Base-by-base conservation (phyloP, 2,797 vertebrate species). In the Eulemur albifrons region DNA sequence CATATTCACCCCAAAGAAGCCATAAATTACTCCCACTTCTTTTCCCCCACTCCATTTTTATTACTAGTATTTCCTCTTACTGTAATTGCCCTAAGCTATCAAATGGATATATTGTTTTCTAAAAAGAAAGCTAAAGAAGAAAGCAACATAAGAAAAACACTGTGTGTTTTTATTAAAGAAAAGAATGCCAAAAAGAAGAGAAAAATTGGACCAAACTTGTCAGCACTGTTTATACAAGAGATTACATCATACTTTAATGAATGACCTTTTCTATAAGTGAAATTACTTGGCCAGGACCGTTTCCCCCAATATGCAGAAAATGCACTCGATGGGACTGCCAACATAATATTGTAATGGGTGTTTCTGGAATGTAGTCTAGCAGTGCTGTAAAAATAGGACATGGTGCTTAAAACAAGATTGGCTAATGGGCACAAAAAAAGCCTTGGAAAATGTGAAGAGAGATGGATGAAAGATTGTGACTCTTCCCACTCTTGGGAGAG, bases 291-390 rank as follows among this genome's bases (percentile, higher is more conserved):
- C 85, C 40, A 61, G 30, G 21, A 59, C 48, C 87, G n/a, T 88
- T 94, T 97, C 17, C 65, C 85, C 69, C 94, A 80, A 95, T 79
- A 38, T 82, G 80, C 77, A 94, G 65, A 94, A 93, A 87, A 79
- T 54, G 43, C 38, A 69, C 77, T 32, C n/a, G 80, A 9, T 1
- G 18, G 25, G 61, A 54, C 72, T 77, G 79, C 96, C 79, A 77
- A n/a, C 30, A 69, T 63, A 84, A 79, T 54, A 88, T 54, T 93
- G 75, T 70, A 52, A 93, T 59, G 70, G 79, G 25, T 91, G 15
- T 18, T 94, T 83, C 92, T 73, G 32, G 59, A 70, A 73, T 75
- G 65, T 5, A 45, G 43, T 48, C 69, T 86, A 88, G 59, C 9
- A 0, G 43, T 48, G 27, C 72, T 75, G 61, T 59, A 77, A 89